Evolutionary conservation across 2,797 vertebrate species (phyloP).

Genomic region (Phaenicophaeus curvirostris): DNA sequence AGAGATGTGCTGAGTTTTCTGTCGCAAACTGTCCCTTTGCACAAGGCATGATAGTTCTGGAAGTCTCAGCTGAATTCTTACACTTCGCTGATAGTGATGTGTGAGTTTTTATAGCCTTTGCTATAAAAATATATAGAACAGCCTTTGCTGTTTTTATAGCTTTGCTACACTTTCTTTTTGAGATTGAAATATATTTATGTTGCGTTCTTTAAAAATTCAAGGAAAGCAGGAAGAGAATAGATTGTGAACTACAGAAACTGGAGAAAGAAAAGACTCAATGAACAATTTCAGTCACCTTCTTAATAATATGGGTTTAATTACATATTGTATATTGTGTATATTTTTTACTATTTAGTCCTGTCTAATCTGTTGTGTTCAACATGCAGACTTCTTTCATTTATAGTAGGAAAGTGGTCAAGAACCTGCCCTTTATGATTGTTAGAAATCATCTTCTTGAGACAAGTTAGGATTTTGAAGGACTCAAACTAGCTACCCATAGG

Average conservation of each 20-base stretch:
- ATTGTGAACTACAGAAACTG: background rate
- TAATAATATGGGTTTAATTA: background rate
- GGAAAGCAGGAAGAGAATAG: background rate
- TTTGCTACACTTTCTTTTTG: background rate
- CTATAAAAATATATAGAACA: too few relatives aligned
- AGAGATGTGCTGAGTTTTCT: background rate
- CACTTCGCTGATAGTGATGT: fast-evolving
- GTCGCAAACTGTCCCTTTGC: background rate
- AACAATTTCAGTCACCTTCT: background rate
- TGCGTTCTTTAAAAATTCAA: background rate
- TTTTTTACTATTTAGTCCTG: background rate
- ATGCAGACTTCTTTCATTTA: background rate
- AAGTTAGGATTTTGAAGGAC: background rate
- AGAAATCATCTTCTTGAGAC: background rate
- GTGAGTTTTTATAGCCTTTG: background rate
- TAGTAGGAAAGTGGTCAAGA: background rate
- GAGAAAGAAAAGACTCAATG: background rate
- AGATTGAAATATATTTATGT: background rate
- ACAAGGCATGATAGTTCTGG: background rate
- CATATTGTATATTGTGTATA: background rate
- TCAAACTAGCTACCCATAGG: background rate
- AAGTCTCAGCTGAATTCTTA: background rate
- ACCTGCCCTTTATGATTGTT: background rate
- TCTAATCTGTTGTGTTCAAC: background rate
- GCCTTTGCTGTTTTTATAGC: too few relatives aligned